phyloP scores from a whole-genome alignment of 2,113 vertebrate genomes.

The Mungos mungo region DNA sequence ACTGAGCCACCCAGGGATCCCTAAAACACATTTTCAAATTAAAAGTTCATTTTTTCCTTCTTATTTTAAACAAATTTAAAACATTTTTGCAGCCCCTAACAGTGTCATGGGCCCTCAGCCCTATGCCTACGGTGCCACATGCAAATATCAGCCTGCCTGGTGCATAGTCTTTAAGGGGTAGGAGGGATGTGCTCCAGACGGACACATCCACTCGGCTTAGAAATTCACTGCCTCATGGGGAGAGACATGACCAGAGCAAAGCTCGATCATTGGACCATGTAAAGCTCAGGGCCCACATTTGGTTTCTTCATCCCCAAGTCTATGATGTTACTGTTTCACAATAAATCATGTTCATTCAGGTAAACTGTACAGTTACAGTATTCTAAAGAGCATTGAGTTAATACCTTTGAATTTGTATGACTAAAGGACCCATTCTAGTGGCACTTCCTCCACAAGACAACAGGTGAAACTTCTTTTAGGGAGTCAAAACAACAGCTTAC shows the following conservation, averaged over 20 bases:
- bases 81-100: neutral
- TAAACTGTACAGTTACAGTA: neutral
- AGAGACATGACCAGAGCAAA: neutral
- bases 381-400: neutral
- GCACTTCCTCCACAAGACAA: neutral
- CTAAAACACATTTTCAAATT: neutral
- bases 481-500: neutral
- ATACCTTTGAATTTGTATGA: neutral
- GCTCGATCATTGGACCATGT: too few species aligned
- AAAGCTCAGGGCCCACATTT: neutral
- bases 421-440: neutral
- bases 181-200: accelerated
- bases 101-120: neutral
- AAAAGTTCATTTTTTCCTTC: neutral
- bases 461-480: neutral
- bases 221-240: neutral
- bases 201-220: neutral
- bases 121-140: neutral
- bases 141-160: neutral
- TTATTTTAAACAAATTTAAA: neutral
- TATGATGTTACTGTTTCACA: neutral
- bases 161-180: neutral
- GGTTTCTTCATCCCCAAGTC: neutral
- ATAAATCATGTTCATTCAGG: neutral
- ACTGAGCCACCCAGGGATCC: too few species aligned